Evolutionary conservation across 2,888 invertebrate genomes (phyloP).

Genomic region (Cenopis cana): DNA sequence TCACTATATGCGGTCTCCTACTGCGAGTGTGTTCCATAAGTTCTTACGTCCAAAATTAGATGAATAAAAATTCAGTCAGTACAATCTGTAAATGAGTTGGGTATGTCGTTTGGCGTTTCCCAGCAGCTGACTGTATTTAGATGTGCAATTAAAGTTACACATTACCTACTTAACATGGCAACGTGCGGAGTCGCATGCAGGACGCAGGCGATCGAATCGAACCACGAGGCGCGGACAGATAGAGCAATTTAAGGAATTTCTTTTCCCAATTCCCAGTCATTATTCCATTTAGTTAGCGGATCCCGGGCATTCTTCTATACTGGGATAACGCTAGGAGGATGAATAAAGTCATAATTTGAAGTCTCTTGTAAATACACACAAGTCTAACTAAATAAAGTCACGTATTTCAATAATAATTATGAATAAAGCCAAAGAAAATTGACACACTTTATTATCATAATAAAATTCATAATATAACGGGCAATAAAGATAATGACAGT

Average conservation of each 20-base stretch:
- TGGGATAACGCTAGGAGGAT: too few relatives aligned
- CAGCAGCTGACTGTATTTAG: not conserved
- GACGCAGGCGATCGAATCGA: too few relatives aligned
- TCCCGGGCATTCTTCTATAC: too few relatives aligned
- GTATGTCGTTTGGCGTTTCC: not conserved
- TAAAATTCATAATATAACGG: conserved; percentile 23
- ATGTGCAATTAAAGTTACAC: not conserved
- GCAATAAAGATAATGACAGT: conserved; percentile 27
- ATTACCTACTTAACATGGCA: too few relatives aligned
- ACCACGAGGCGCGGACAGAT: not conserved
- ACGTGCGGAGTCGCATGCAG: too few relatives aligned
- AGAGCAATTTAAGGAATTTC: not conserved
- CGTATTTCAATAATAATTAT: not conserved
- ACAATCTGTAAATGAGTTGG: not conserved
- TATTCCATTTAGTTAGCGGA: too few relatives aligned
- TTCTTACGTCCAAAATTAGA: not conserved
- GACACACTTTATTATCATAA: conserved; percentile 31
- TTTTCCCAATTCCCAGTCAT: too few relatives aligned
- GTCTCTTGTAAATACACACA: not conserved
- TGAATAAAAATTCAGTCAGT: not conserved
- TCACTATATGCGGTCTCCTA: not conserved
- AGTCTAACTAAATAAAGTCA: not conserved
- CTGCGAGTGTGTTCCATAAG: not conserved
- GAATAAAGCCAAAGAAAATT: not conserved
- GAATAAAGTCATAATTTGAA: too few relatives aligned